Base-by-base conservation (phyloP, 1,140 invertebrate genomes). In the Hypothenemus hampei region DNA sequence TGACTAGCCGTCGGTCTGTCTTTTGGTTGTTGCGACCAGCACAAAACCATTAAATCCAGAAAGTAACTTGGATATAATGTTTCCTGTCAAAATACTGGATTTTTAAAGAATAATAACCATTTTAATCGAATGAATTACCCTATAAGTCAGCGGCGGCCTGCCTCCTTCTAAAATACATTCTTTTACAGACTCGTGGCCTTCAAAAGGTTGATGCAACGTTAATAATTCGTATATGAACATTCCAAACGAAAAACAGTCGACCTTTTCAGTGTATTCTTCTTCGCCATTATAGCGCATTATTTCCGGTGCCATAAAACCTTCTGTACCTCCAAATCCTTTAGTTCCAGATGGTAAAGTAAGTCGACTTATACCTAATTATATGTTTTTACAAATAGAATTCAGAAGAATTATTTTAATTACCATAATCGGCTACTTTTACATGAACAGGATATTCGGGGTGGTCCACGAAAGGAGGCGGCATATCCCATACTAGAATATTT, bases 261-360 rank as follows among this genome's bases (percentile, higher is more conserved):
- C 93, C 78, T 98, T 98, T 70, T 98, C 94, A 0, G 94, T 98
- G 65, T 99, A 99, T 62, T 97, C 95, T 71, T 98, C 93, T 72
- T 98, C 96, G 0, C 97, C 97, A 71, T 98, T 98, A 71, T 94
- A 96, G 40, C 91, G 81, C 74, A 98, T 93, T 55, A 98, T 98
- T 76, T 98, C 96, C 0, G 96, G 97, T 8, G 97, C 97, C 91
- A 99, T 99, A 69, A 98, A 99, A 1, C 94, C 93, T 72, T 95
- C 91, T 0, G 92, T 95, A 1, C 93, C 97, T 7, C 94, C 97
- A 77, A 97, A 98, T 4, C 97, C 96, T 72, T 98, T 98, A 0
- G 92, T 92, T 15, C 93, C 90, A 11, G 91, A 91, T 7, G 93
- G 89, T 45, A 89, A 75, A 0, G 90, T 89, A 43, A 91, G 73